These are phyloP conservation scores for Heterotis niloticus DNA, from an alignment of 2,113 vertebrate species.

Conservation along the genomic window DNA sequence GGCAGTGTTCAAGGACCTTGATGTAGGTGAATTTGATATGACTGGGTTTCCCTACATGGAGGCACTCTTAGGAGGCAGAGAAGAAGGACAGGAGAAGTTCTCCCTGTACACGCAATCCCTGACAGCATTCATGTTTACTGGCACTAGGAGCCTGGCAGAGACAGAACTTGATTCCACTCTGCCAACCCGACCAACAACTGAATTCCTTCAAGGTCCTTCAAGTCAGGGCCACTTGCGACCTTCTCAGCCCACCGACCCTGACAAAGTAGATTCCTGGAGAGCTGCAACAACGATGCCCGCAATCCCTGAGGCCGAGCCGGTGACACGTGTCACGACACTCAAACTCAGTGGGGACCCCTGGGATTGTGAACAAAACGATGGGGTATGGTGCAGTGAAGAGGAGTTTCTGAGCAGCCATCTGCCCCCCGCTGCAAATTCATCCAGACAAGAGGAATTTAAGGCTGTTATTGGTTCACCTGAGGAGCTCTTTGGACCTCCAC, in stretches of 20 bases:
- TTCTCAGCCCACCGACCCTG: constrained; percentile 18
- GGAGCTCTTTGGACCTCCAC: constrained; percentile 23
- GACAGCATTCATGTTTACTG: constrained; percentile 1
- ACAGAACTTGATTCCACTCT: constrained; percentile 25
- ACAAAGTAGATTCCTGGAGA: constrained; percentile 4
- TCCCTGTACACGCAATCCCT: constrained; percentile 9
- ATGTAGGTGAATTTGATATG: neutral
- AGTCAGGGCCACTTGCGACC: constrained; percentile 7
- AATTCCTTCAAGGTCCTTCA: constrained; percentile 34
- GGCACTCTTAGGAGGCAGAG: neutral
- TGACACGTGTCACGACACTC: neutral
- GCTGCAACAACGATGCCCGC: neutral
- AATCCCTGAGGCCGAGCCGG: neutral
- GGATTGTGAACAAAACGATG: constrained; percentile 1
- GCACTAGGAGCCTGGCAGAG: constrained; percentile 17
- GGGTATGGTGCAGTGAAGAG: neutral
- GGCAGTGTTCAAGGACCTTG: neutral
- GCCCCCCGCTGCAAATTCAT: neutral
- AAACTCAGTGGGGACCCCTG: neutral
- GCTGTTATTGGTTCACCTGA: neutral
- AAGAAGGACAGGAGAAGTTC: neutral
- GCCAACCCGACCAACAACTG: constrained; percentile 29
- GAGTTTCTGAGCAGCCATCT: neutral
- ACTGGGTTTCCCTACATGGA: neutral
- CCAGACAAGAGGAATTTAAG: constrained; percentile 9